Evolutionary conservation across 2,797 vertebrate genomes (phyloP).

Genomic region (Karalla daura): DNA sequence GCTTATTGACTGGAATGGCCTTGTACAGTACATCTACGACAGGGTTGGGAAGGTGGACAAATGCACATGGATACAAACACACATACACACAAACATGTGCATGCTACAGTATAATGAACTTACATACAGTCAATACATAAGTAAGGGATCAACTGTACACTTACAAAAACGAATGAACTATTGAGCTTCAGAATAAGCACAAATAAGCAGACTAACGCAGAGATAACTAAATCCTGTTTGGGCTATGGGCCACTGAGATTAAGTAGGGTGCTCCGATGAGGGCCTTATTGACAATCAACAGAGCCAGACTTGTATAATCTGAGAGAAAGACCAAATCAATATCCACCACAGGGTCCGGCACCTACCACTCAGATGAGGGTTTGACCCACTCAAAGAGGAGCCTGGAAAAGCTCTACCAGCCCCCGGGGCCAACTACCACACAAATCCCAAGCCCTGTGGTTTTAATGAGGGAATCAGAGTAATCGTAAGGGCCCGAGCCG

Average conservation of each 20-base stretch:
- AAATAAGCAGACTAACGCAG: conserved; percentile 18
- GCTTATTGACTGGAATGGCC: conserved; percentile 62
- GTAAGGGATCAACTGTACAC: conserved; percentile 3
- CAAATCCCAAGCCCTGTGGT: conserved; percentile 43
- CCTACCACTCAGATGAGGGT: conserved; percentile 47
- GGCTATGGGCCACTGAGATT: conserved; percentile 50
- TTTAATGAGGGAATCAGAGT: conserved; percentile 62
- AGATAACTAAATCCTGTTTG: conserved; percentile 50
- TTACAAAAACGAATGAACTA: conserved; percentile 17
- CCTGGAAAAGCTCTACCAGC: conserved; percentile 43
- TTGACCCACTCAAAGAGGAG: conserved; percentile 52
- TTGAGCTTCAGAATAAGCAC: conserved; percentile 10
- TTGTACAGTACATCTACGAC: conserved; percentile 42
- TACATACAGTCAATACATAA: conserved; percentile 4
- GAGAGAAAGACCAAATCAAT: conserved; percentile 69
- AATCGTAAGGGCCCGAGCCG: conserved; percentile 28
- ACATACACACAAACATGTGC: background rate
- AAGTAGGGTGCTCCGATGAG: conserved; percentile 53
- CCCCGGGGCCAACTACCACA: conserved; percentile 41
- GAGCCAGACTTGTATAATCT: conserved; percentile 65
- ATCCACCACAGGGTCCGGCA: conserved; percentile 53
- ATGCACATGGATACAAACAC: conserved; percentile 24
- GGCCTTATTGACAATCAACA: conserved; percentile 59
- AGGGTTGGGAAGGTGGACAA: conserved; percentile 39
- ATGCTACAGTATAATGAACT: conserved; percentile 4